Base-by-base conservation (phyloP, 2,888 invertebrate genomes). In the Sphaerophoria rueppellii region DNA sequence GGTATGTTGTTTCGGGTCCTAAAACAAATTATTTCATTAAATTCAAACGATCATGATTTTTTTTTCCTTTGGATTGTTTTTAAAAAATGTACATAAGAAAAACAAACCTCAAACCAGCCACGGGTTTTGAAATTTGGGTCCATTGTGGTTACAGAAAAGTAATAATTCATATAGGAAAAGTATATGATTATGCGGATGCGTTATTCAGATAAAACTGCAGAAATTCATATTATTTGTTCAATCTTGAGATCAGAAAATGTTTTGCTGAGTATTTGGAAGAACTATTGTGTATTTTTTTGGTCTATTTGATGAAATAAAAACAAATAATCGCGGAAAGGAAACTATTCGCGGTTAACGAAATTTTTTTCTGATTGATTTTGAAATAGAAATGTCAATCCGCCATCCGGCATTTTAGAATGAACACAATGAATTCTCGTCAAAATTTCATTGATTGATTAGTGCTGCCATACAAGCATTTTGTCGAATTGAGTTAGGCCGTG, bases 61-160 rank as follows among this genome's bases (percentile, higher is more conserved):
- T 4, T 7, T 40, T 40, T 40, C 4, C 40, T 40, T 40, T 6
- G 40, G 9, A 40, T 43, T 34, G 37, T 9, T 54, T 54, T 35
- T 12, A 40, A 14, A 57, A 58, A 57, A 65, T 7, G 48, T 48
- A 61, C 80, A 78, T 34, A 50, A 7, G 63, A 57, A 60, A 72
- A 46, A 87, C 87, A 83, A 87, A 91, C 91, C 91, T 91, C 91
- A 86, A 91, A 91, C 91, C 91, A 91, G 43, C 91, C 91, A 81
- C 91, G 91, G 61, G 89, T 89, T 34, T 88, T 88, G 87, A 90
- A 91, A 75, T 88, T 87, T 83, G 87, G 87, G 72, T 89, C 88
- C 67, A 87, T 87, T 87, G 87, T 88, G 60, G 63, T 61, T 24
- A 40, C 43, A 55, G 37, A 43, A 3, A 65, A 35, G 12, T 14